phyloP scores from a whole-genome alignment of 2,113 vertebrate genomes.

The Thunnus maccoyii region DNA sequence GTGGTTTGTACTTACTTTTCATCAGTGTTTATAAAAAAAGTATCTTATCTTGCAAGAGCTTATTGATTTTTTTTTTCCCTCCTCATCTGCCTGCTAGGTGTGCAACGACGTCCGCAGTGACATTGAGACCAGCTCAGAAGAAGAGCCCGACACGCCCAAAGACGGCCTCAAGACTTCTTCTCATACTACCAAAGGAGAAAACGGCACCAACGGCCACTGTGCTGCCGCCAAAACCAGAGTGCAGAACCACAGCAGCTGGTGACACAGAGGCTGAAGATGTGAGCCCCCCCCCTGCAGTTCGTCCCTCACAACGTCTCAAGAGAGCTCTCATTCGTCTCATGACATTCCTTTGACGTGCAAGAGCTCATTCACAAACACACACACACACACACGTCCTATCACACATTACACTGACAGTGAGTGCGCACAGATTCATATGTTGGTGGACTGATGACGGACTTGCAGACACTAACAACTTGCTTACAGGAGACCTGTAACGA shows the following conservation, averaged over 20 bases:
- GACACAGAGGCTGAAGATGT: slow-evolving; percentile 42
- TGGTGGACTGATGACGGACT: slow-evolving; percentile 7
- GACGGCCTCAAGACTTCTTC: slow-evolving; percentile 71
- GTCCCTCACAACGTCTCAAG: not conserved
- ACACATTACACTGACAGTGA: slow-evolving; percentile 8
- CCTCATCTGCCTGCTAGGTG: slow-evolving; percentile 81
- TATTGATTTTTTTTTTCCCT: slow-evolving; percentile 12
- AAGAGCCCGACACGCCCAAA: slow-evolving; percentile 82
- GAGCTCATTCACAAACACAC: not conserved
- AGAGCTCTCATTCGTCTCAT: slow-evolving; percentile 14
- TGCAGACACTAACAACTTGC: slow-evolving; percentile 17
- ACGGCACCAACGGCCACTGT: slow-evolving; percentile 90
- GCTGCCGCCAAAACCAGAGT: slow-evolving; percentile 78
- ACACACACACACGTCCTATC: slow-evolving; percentile 4
- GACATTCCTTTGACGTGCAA: slow-evolving; percentile 30
- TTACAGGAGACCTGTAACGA: slow-evolving; percentile 24
- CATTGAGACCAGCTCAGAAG: slow-evolving; percentile 97
- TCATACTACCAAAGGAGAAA: slow-evolving; percentile 86
- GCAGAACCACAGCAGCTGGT: slow-evolving; percentile 81
- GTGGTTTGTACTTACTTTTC: not conserved
- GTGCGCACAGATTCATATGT: not conserved
- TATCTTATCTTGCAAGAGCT: not conserved
- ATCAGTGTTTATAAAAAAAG: not conserved
- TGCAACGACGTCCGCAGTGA: slow-evolving; percentile 97
- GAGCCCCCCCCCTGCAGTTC: slow-evolving; percentile 38